phyloP scores from a whole-genome alignment of 2,113 vertebrate species.

The Protobothrops flavoviridis region DNA sequence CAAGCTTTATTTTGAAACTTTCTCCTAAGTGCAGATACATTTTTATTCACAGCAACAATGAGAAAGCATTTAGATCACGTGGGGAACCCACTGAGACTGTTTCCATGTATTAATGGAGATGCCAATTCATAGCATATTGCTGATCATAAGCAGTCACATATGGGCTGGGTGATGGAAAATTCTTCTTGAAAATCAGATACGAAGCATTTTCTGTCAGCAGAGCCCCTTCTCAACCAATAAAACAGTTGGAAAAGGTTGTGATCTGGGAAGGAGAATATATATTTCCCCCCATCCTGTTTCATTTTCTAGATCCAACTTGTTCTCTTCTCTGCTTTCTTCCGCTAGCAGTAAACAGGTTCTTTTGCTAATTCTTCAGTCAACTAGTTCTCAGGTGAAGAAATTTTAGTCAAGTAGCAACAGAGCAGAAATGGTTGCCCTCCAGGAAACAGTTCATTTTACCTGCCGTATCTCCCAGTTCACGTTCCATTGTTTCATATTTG shows the following conservation, averaged over 20 bases:
- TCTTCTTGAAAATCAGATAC: background rate
- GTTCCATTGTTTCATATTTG: constrained; percentile 99
- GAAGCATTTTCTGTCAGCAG: background rate
- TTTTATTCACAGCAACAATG: background rate
- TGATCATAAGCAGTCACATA: background rate
- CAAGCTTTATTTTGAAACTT: background rate
- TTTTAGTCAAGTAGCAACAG: constrained; percentile 8
- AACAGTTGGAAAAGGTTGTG: background rate
- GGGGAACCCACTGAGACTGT: background rate
- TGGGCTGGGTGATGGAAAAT: background rate
- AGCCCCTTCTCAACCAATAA: too few relatives aligned
- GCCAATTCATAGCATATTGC: background rate
- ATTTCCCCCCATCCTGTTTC: background rate
- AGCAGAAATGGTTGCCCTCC: background rate
- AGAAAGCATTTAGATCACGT: background rate
- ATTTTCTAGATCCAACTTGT: background rate
- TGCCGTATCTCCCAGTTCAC: constrained; percentile 99
- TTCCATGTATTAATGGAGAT: background rate
- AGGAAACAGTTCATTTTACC: constrained; percentile 64
- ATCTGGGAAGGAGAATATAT: background rate
- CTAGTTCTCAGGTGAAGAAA: constrained; percentile 33
- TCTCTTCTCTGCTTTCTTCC: background rate
- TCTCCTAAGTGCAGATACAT: background rate
- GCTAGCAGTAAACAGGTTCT: background rate
- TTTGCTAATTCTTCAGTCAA: background rate